Evolutionary conservation across 1,140 invertebrate genomes (phyloP).

Genomic region (Pristionchus pacificus): DNA sequence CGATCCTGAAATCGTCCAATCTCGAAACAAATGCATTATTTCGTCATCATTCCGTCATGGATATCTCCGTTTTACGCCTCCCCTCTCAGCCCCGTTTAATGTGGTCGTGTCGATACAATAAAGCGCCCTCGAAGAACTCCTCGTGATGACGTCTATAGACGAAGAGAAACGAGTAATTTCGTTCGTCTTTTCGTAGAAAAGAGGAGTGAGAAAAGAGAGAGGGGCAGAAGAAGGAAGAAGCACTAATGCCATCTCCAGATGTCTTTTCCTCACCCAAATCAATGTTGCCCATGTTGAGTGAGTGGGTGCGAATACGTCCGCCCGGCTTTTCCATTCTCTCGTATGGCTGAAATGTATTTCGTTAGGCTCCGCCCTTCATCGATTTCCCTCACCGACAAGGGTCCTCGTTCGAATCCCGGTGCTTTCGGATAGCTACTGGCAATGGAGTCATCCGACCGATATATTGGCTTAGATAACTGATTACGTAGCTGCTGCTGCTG

Average conservation of each 20-base stretch:
- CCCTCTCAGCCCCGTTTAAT: no score
- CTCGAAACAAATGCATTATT: neutral
- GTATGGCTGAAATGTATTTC: neutral
- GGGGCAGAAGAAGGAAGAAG: no score
- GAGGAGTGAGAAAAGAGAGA: neutral
- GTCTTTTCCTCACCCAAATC: slow-evolving; percentile 6
- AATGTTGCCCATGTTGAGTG: slow-evolving; percentile 30
- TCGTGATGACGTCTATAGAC: no score
- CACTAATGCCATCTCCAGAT: no score
- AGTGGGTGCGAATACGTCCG: slow-evolving; percentile 22
- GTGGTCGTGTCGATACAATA: no score
- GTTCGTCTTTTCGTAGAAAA: no score
- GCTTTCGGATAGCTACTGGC: slow-evolving; percentile 30
- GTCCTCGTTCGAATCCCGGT: slow-evolving; percentile 28
- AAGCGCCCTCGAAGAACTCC: no score
- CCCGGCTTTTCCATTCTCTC: slow-evolving; percentile 12
- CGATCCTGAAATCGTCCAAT: neutral
- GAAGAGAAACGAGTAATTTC: no score
- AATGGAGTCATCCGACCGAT: slow-evolving; percentile 10
- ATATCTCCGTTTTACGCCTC: neutral
- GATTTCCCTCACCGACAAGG: slow-evolving; percentile 17
- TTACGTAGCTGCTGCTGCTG: no score
- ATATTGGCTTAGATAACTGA: no score
- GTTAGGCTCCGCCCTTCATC: no score
- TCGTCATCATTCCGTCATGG: neutral